phyloP scores from a whole-genome alignment of 1,140 invertebrate genomes.

The Catajapyx aquilonaris region DNA sequence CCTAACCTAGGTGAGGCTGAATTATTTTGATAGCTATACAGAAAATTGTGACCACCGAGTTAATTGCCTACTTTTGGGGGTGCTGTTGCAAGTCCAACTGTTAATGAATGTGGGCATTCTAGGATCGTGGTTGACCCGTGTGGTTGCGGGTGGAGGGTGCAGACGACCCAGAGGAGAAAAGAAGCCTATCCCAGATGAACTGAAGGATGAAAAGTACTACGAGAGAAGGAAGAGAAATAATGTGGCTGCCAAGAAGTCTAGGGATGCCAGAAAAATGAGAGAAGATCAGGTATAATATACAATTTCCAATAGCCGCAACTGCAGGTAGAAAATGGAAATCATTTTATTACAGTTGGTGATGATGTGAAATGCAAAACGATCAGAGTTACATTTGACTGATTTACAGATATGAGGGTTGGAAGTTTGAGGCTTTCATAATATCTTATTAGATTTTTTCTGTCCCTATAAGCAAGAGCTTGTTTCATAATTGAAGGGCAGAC shows the following conservation, averaged over 20 bases:
- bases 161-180: constrained; percentile 57
- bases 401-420: neutral
- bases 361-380: too few relatives aligned
- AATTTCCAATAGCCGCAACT: neutral
- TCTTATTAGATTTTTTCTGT: neutral
- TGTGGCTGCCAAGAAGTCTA: constrained; percentile 71
- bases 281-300: constrained; percentile 51
- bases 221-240: constrained; percentile 71
- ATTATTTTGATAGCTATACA: too few relatives aligned
- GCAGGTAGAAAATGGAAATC: neutral
- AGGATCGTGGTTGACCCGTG: constrained; percentile 15
- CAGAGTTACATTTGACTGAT: too few relatives aligned
- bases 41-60: too few relatives aligned
- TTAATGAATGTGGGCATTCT: too few relatives aligned
- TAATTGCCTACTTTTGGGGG: too few relatives aligned
- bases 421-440: neutral
- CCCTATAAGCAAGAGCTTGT: neutral
- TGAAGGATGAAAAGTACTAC: constrained; percentile 77
- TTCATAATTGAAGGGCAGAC: neutral
- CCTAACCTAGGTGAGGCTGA: too few relatives aligned
- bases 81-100: too few relatives aligned
- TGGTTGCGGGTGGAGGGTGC: constrained; percentile 17
- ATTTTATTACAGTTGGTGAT: neutral
- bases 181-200: constrained; percentile 60
- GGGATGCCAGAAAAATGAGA: constrained; percentile 59